A percentile compares a stretch with the other conserved stretches of the same genome.
Conservation (phyloP, 1,140 invertebrate species). For the Dendrolimus kikuchii region DNA sequence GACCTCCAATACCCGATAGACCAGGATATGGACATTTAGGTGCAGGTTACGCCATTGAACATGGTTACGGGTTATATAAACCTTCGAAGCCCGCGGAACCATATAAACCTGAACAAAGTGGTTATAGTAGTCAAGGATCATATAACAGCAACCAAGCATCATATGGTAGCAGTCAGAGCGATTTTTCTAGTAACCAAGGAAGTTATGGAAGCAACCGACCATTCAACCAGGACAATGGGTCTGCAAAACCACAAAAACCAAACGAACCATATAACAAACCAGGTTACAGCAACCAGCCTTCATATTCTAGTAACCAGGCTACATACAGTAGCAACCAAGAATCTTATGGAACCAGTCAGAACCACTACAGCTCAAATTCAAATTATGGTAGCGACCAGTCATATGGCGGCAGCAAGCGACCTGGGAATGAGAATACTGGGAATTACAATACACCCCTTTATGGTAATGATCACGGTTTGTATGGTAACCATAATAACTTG, state of each 20-base stretch:
- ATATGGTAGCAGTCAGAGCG: conserved; percentile 4
- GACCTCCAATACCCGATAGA: conserved; percentile 1
- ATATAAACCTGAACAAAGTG: conserved; percentile 10
- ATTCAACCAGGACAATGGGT: too few relatives aligned
- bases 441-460: too few relatives aligned
- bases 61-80: too few relatives aligned
- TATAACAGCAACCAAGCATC: conserved; percentile 10
- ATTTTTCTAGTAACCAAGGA: conserved; percentile 9
- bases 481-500: conserved; percentile 5
- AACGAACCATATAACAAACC: too few relatives aligned
- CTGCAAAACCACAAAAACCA: too few relatives aligned
- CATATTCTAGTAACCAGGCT: conserved; percentile 11
- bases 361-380: conserved; percentile 3
- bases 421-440: background rate
- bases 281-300: conserved; percentile 6
- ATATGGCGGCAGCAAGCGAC: background rate
- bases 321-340: conserved; percentile 12
- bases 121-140: conserved; percentile 8
- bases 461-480: background rate
- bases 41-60: background rate
- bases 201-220: conserved; percentile 10
- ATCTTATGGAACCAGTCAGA: conserved; percentile 11
- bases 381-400: conserved; percentile 2
- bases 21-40: background rate
- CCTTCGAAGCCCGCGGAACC: background rate